phyloP scores from a whole-genome alignment of 2,888 invertebrate species.

The Apotomis betuletana region DNA sequence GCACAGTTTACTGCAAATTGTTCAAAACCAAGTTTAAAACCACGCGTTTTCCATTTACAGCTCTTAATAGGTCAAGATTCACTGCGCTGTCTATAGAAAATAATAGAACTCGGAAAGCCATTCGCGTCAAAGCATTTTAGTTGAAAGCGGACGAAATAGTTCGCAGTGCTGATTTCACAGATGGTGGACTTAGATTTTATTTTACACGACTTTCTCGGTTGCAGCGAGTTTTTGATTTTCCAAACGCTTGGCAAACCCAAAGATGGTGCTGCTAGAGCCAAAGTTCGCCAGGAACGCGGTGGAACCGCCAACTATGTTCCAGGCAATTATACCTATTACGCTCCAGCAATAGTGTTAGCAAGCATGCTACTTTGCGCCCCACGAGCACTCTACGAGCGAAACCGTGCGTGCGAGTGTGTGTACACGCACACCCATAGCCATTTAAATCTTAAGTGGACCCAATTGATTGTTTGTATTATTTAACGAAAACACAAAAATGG shows the following conservation, averaged over 20 bases:
- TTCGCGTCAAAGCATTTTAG: constrained; percentile 10
- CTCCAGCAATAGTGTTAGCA: constrained; percentile 3
- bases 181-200: constrained; percentile 15
- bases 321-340: background rate
- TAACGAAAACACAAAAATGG: too few species aligned
- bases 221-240: constrained; percentile 28
- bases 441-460: too few species aligned
- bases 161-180: constrained; percentile 17
- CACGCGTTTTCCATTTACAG: background rate
- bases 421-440: too few species aligned
- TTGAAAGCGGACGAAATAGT: constrained; percentile 13
- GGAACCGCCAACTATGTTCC: background rate
- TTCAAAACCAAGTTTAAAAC: too few species aligned
- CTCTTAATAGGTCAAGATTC: background rate
- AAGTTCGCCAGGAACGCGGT: constrained; percentile 10
- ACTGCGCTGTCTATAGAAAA: background rate
- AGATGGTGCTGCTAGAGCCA: constrained; percentile 12
- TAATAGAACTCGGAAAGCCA: background rate
- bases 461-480: too few species aligned
- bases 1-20: too few species aligned
- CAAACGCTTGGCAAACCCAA: constrained; percentile 31
- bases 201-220: constrained; percentile 15
- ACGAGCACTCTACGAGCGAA: background rate
- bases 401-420: background rate
- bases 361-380: background rate